These are phyloP conservation scores for Hofmannophila pseudospretella DNA, from an alignment of 2,888 invertebrate genomes.

Conservation along the genomic window DNA sequence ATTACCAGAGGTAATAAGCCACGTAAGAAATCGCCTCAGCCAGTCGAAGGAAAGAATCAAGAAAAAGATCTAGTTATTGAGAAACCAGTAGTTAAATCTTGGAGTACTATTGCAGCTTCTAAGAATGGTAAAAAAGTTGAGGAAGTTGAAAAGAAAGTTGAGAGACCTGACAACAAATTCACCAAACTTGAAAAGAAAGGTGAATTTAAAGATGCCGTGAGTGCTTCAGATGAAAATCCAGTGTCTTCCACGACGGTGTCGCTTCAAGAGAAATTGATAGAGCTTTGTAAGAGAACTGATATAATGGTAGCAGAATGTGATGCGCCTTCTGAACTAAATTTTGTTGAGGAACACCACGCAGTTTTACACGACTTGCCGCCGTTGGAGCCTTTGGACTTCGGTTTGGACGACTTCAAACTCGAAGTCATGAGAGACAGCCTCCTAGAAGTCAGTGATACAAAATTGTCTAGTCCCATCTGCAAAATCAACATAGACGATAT, in stretches of 20 bases:
- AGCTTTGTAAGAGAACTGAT: conserved; percentile 66
- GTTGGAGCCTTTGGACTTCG: conserved; percentile 58
- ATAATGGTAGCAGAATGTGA: conserved; percentile 72
- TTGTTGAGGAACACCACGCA: conserved; percentile 67
- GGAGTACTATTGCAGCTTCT: conserved; percentile 62
- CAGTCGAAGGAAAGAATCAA: conserved; percentile 26
- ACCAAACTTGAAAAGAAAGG: conserved; percentile 13
- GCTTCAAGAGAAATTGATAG: conserved; percentile 60
- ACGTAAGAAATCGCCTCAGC: conserved; percentile 55
- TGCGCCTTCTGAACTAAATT: conserved; percentile 59
- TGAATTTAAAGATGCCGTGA: conserved; percentile 14
- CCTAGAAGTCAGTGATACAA: conserved; percentile 49
- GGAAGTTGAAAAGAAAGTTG: conserved; percentile 4
- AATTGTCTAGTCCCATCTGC: conserved; percentile 60
- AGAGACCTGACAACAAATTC: background rate
- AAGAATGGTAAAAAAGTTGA: conserved; percentile 19
- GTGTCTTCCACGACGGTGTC: conserved; percentile 39
- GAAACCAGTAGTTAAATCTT: conserved; percentile 48
- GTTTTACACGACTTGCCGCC: conserved; percentile 56
- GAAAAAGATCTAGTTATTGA: conserved; percentile 32
- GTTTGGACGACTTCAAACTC: conserved; percentile 62
- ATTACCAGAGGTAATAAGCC: conserved; percentile 56
- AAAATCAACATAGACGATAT: conserved; percentile 69
- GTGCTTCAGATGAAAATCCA: conserved; percentile 23
- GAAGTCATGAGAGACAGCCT: conserved; percentile 69